These are phyloP conservation scores for Eupeodes corollae DNA, from an alignment of 1,140 invertebrate species.

Conservation along the genomic window DNA sequence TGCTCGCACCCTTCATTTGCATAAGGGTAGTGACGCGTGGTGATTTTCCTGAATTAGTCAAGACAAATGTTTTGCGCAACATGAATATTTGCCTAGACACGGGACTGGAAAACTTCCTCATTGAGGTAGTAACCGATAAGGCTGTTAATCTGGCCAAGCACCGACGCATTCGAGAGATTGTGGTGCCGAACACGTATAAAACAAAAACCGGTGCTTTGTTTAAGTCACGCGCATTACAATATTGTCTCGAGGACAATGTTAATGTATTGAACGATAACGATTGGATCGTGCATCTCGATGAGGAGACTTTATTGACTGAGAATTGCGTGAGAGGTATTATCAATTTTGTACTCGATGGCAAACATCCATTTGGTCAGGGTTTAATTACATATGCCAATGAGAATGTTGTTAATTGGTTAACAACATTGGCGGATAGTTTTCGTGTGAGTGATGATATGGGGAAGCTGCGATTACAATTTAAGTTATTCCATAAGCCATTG, in stretches of 20 bases:
- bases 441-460: conserved; percentile 96
- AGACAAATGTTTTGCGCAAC: conserved; percentile 79
- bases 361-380: conserved; percentile 94
- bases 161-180: conserved; percentile 66
- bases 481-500: conserved; percentile 85
- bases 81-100: conserved; percentile 79
- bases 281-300: conserved; percentile 97
- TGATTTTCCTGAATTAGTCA: conserved; percentile 86
- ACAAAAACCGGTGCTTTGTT: conserved; percentile 87
- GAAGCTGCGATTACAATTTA: conserved; percentile 85
- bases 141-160: conserved; percentile 60
- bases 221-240: conserved; percentile 91
- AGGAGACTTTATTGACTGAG: conserved; percentile 91
- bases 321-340: conserved; percentile 84
- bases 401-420: conserved; percentile 92
- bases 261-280: conserved; percentile 81
- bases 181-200: conserved; percentile 74
- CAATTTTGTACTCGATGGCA: conserved; percentile 91
- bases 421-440: conserved; percentile 91
- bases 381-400: conserved; percentile 97
- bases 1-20: conserved; percentile 90
- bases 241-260: conserved; percentile 84
- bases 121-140: conserved; percentile 96
- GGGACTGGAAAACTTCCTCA: conserved; percentile 90
- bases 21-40: conserved; percentile 91